Conservation (phyloP, 2,888 invertebrate species). For the Hanleya hanleyi region DNA sequence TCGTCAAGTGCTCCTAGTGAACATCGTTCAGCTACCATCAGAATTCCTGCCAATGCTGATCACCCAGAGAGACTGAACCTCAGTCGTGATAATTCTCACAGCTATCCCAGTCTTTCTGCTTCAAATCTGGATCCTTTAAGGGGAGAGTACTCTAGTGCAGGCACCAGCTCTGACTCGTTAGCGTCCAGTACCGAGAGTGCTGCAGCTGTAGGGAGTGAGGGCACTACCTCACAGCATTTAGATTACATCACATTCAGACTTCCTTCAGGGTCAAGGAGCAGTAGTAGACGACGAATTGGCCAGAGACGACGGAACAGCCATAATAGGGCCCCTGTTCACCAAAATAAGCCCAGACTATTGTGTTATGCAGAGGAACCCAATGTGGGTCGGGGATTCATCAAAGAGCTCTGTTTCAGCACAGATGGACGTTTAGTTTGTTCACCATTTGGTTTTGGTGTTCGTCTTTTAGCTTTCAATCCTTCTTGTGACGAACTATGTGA, state of each 20-base stretch:
- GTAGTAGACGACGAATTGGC: background rate
- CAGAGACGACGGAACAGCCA: background rate
- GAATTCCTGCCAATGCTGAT: background rate
- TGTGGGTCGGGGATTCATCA: conserved; percentile 92
- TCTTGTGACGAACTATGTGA: conserved; percentile 86
- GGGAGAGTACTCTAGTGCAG: background rate
- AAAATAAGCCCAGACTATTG: conserved; percentile 85
- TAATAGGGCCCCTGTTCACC: conserved; percentile 50
- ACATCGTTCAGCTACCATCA: background rate
- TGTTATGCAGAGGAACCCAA: conserved; percentile 91
- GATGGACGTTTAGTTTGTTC: conserved; percentile 94
- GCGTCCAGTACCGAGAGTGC: background rate
- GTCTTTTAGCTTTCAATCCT: conserved; percentile 86
- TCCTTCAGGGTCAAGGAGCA: background rate
- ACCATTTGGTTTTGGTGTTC: conserved; percentile 89
- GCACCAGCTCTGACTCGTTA: background rate
- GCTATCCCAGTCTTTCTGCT: background rate
- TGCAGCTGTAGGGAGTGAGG: background rate
- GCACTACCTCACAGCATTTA: background rate
- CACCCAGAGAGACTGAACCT: background rate
- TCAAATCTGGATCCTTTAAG: background rate
- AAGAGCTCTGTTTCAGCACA: conserved; percentile 91
- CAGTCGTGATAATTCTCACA: background rate
- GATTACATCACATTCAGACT: background rate
- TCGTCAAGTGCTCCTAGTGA: background rate